These are phyloP conservation scores for Heterocephalus glaber DNA, from an alignment of 2,113 vertebrate species.

Conservation along the genomic window DNA sequence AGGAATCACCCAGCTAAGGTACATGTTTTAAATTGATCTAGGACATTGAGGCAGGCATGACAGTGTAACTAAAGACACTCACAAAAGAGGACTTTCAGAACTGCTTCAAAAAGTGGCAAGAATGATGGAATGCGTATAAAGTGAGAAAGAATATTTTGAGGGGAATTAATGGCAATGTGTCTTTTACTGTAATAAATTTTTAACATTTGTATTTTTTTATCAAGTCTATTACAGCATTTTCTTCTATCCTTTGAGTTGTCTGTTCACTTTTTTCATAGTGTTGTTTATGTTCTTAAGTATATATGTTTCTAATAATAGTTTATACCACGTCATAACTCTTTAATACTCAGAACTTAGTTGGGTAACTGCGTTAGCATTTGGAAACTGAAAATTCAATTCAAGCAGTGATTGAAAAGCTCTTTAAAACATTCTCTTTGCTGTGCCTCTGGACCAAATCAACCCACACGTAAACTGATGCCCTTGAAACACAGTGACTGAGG, in stretches of 20 bases:
- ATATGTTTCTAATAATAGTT: background rate
- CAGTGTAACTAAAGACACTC: too few species aligned
- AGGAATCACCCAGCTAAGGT: too few species aligned
- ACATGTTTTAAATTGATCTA: too few species aligned
- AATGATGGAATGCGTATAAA: too few species aligned
- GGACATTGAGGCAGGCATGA: too few species aligned
- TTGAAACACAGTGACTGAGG: background rate
- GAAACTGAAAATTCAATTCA: conserved; percentile 31
- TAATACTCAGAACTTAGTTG: background rate
- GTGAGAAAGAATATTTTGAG: too few species aligned
- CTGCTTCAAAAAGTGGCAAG: too few species aligned
- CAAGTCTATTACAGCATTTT: background rate
- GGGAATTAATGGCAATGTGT: too few species aligned
- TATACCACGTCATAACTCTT: background rate
- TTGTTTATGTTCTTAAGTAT: background rate
- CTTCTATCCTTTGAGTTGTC: background rate
- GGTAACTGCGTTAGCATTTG: conserved; percentile 25
- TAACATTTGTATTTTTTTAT: background rate
- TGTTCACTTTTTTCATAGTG: background rate
- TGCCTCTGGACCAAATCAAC: background rate
- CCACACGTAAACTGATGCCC: background rate
- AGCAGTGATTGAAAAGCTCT: background rate
- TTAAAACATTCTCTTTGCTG: background rate
- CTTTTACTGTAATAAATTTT: too few species aligned
- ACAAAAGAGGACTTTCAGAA: too few species aligned